phyloP scores from a whole-genome alignment of 1,140 invertebrate species.

The Dreissena rostriformis region DNA sequence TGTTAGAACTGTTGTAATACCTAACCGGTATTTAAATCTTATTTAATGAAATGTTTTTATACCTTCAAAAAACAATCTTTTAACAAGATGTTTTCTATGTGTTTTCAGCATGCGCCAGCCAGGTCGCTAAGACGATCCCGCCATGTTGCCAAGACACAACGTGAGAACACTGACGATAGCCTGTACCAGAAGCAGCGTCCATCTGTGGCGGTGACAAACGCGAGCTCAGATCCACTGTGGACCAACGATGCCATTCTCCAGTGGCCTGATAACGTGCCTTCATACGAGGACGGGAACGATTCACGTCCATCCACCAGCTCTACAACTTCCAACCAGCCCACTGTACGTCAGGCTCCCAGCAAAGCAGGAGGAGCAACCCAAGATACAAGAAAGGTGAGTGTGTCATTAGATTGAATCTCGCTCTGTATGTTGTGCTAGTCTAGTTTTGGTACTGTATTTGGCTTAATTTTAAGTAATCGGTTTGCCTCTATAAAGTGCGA shows the following conservation, averaged over 20 bases:
- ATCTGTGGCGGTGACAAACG: slow-evolving; percentile 32
- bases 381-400: slow-evolving; percentile 31
- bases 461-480: too few relatives aligned
- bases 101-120: slow-evolving; percentile 12
- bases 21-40: too few relatives aligned
- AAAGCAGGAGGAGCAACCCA: slow-evolving; percentile 45
- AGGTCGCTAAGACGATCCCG: slow-evolving; percentile 38
- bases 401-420: too few relatives aligned
- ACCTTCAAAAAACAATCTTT: too few relatives aligned
- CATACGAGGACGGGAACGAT: slow-evolving; percentile 40
- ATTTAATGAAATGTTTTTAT: too few relatives aligned
- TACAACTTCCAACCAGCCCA: slow-evolving; percentile 15
- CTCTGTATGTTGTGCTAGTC: too few relatives aligned
- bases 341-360: slow-evolving; percentile 19
- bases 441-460: too few relatives aligned
- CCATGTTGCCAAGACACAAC: slow-evolving; percentile 46
- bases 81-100: not conserved
- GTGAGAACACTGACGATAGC: slow-evolving; percentile 58
- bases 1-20: too few relatives aligned
- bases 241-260: slow-evolving; percentile 67
- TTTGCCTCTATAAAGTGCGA: too few relatives aligned
- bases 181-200: slow-evolving; percentile 34
- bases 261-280: slow-evolving; percentile 67
- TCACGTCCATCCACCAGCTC: slow-evolving; percentile 52
- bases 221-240: slow-evolving; percentile 61